Evolutionary conservation across 2,797 vertebrate species (phyloP).

Genomic region (Adelosebastes latens): DNA sequence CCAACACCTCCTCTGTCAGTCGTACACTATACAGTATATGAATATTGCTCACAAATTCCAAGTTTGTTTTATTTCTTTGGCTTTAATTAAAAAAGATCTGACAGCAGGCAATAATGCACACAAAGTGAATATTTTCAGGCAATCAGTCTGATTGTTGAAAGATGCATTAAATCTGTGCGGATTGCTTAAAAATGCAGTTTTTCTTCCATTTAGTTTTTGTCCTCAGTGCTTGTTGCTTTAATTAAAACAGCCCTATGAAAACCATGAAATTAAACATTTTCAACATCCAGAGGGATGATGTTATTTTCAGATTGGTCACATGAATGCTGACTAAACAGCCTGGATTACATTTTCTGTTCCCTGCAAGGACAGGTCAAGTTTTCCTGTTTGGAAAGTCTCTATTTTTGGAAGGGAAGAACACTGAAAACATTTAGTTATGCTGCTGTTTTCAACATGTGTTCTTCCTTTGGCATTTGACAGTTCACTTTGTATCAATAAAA

Average conservation of each 20-base stretch:
- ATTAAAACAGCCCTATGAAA: neutral
- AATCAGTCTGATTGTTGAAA: constrained; percentile 4
- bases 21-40: neutral
- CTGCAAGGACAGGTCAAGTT: neutral
- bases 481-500: neutral
- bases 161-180: neutral
- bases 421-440: constrained; percentile 9
- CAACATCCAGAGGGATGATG: constrained; percentile 8
- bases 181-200: neutral
- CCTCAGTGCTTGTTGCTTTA: neutral
- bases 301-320: neutral
- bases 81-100: constrained; percentile 4
- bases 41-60: constrained; percentile 14
- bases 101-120: neutral
- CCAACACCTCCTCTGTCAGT: constrained; percentile 60
- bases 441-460: constrained; percentile 4
- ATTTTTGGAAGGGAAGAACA: neutral
- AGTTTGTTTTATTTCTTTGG: constrained; percentile 25
- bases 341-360: constrained; percentile 55
- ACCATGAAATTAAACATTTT: neutral
- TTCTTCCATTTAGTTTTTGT: neutral
- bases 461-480: neutral
- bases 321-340: constrained; percentile 33
- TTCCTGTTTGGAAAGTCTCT: constrained; percentile 16
- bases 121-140: neutral